Evolutionary conservation across 2,797 vertebrate species (phyloP).

Genomic region (Lacerta agilis): DNA sequence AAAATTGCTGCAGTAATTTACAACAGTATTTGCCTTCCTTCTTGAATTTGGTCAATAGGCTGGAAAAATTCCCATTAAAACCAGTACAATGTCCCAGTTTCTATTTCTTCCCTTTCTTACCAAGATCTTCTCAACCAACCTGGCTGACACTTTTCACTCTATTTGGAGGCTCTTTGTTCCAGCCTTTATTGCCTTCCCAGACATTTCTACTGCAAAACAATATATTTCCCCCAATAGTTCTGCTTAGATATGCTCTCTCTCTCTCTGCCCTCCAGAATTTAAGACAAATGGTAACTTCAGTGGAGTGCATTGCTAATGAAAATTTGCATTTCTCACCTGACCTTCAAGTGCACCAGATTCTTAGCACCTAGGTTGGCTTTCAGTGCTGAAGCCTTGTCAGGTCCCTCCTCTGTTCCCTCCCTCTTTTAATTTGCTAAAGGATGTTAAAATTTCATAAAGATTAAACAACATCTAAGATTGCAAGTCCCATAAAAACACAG

Average conservation of each 20-base stretch:
- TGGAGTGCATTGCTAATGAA: constrained; percentile 1
- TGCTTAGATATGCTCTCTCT: no score
- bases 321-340: constrained; percentile 17
- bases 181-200: background rate
- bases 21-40: background rate
- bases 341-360: background rate
- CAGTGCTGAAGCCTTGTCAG: background rate
- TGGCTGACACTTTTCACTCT: background rate
- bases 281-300: background rate
- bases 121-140: background rate
- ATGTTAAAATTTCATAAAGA: constrained; percentile 57
- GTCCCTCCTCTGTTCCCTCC: background rate
- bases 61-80: background rate
- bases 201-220: background rate
- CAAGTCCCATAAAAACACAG: constrained; percentile 50
- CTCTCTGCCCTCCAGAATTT: background rate
- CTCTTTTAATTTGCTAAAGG: constrained; percentile 28
- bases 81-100: background rate
- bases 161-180: no score
- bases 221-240: background rate
- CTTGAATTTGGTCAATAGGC: background rate
- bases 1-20: background rate
- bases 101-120: background rate
- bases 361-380: constrained; percentile 5
- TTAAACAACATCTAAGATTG: constrained; percentile 54